phyloP scores from a whole-genome alignment of 2,113 vertebrate species.

The Talpa occidentalis region DNA sequence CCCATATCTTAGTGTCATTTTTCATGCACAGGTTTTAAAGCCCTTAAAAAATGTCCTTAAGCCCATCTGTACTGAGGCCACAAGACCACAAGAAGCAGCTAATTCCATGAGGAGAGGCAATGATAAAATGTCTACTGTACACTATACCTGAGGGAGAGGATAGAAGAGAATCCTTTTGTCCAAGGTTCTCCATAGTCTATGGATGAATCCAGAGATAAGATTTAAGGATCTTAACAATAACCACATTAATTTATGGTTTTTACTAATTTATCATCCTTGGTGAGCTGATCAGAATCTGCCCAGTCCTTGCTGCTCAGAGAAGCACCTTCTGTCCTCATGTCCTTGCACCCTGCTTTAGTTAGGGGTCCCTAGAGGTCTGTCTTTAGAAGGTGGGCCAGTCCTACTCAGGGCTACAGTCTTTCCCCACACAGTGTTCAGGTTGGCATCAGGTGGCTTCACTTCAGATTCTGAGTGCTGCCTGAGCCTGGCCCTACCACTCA shows the following conservation, averaged over 20 bases:
- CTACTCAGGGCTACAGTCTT: background rate
- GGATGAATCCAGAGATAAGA: background rate
- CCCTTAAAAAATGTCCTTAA: background rate
- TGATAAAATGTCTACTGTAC: background rate
- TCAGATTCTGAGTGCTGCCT: background rate
- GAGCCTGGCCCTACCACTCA: rapidly evolving
- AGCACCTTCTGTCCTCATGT: background rate
- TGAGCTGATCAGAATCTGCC: background rate
- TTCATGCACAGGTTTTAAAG: background rate
- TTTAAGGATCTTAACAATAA: background rate
- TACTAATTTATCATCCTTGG: background rate
- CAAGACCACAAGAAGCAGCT: background rate
- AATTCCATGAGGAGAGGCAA: background rate
- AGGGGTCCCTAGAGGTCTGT: background rate
- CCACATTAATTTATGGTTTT: background rate
- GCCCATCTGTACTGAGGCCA: background rate
- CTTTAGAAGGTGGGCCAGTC: background rate
- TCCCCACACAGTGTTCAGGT: background rate
- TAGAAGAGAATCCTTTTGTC: background rate
- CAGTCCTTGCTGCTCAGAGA: no score
- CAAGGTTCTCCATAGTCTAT: background rate
- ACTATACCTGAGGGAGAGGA: background rate
- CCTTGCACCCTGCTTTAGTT: no score
- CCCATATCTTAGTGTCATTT: background rate
- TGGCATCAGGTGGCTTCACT: background rate